These are phyloP conservation scores for Misgurnus mizolepis DNA, from an alignment of 2,113 vertebrate genomes.

Conservation along the genomic window DNA sequence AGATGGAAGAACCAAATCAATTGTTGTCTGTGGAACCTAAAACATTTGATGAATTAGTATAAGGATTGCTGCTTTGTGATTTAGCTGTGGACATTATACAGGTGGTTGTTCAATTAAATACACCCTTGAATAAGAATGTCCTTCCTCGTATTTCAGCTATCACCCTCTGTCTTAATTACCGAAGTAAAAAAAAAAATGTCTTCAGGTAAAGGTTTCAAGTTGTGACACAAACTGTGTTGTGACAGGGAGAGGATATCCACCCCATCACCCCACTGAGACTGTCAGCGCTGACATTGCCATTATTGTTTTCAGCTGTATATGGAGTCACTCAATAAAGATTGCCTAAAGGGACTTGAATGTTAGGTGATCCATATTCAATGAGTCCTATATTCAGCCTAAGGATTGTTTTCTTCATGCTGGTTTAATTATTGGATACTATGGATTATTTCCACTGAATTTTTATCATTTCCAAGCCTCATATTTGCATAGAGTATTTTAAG, in stretches of 20 bases:
- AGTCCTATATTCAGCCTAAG: background rate
- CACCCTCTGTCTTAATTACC: too few species aligned
- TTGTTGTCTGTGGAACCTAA: conserved; percentile 20
- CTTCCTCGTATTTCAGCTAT: too few species aligned
- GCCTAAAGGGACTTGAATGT: background rate
- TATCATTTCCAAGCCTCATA: too few species aligned
- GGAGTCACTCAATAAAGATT: background rate
- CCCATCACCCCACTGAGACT: conserved; percentile 29
- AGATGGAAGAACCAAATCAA: conserved; percentile 29
- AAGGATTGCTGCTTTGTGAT: conserved; percentile 16
- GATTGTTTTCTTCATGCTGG: too few species aligned
- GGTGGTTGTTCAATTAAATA: too few species aligned
- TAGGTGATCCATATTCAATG: background rate
- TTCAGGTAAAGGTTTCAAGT: background rate
- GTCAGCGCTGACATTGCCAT: conserved; percentile 6
- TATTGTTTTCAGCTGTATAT: background rate
- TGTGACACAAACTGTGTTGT: conserved; percentile 41
- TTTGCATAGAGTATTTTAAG: too few species aligned
- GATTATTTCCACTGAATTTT: background rate
- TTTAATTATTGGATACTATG: too few species aligned
- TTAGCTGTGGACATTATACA: conserved; percentile 5
- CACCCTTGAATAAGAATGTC: too few species aligned
- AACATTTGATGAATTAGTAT: conserved; percentile 34
- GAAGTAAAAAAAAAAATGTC: too few species aligned
- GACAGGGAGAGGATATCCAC: conserved; percentile 29